Evolutionary conservation across 2,113 vertebrate genomes (phyloP), one percentile per base, ranked within the genome.

Genomic region (Muntiacus reevesi): DNA sequence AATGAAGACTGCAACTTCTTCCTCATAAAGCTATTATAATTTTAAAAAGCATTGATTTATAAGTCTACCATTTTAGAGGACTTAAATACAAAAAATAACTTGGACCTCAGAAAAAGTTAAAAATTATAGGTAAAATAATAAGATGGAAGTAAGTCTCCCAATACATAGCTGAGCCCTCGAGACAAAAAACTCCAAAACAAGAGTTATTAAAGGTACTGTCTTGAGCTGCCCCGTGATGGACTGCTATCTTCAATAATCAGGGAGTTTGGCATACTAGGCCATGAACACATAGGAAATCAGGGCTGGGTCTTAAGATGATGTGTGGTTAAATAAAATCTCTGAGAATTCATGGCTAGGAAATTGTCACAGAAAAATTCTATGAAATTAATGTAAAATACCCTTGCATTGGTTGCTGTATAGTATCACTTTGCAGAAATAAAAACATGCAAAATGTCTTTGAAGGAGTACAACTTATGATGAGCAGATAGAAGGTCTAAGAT

Each of bases 251-350:
- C 57, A 91, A 2, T 60, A 89, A 76, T 16, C 3, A 64, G 27
- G 14, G 19, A 0, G 50, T 23, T 43, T 47, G 33, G 13, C 1
- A 1, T 3, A 43, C 5, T 11, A 25, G 9, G 9, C 1, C 3
- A 7, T 52, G 1, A 14, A 55, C 17, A 47, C 1, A 71, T 0
- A 19, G 4, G 17, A 36, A 30, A 45, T 2, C 7, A 21, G 4
- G 2, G 10, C 6, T 71, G 23, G 6, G 14, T 57, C 15, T 87
- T 62, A 33, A 64, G 47, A 43, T 21, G n/a, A 17, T 28, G 13
- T 2, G 27, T 6, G 10, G 14, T n/a, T 6, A 83, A 96, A 89
- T 40, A 57, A 74, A 55, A 84, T 87, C 30, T 86, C 7, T 17
- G 45, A 36, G 13, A 60, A 83, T 36, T 21, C 12, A 54, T 6